Conservation (phyloP, 2,113 vertebrate genomes). For the Lepidothrix coronata region DNA sequence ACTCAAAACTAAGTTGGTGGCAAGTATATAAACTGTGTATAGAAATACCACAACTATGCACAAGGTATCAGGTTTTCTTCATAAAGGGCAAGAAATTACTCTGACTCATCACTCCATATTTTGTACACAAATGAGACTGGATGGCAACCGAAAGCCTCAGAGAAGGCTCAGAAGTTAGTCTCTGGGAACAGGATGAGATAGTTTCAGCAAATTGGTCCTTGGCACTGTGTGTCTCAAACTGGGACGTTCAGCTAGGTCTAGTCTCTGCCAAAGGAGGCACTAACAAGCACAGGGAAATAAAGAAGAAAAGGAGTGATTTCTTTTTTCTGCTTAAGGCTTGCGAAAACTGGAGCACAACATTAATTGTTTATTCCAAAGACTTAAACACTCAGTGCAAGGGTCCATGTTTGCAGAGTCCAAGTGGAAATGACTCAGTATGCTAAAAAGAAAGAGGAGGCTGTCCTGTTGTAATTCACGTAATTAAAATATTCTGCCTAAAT, state of each 20-base stretch:
- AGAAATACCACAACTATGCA: constrained; percentile 25
- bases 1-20: constrained; percentile 16
- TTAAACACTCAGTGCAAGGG: constrained; percentile 18
- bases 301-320: background rate
- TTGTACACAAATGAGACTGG: constrained; percentile 32
- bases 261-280: background rate
- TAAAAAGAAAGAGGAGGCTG: constrained; percentile 32
- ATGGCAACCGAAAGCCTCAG: constrained; percentile 5
- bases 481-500: constrained; percentile 62
- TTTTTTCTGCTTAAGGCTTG: background rate
- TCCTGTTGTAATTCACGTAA: constrained; percentile 45
- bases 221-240: background rate
- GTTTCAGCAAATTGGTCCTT: background rate
- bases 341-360: background rate
- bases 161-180: constrained; percentile 7
- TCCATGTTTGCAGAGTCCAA: constrained; percentile 42
- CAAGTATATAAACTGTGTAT: constrained; percentile 10
- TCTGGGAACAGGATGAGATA: background rate
- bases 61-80: constrained; percentile 40
- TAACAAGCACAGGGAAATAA: background rate
- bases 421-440: constrained; percentile 63
- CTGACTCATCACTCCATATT: constrained; percentile 23
- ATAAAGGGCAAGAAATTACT: constrained; percentile 43
- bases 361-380: constrained; percentile 48
- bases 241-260: background rate